Evolutionary conservation across 2,888 invertebrate species (phyloP).

Genomic region (Corbicula japonica): DNA sequence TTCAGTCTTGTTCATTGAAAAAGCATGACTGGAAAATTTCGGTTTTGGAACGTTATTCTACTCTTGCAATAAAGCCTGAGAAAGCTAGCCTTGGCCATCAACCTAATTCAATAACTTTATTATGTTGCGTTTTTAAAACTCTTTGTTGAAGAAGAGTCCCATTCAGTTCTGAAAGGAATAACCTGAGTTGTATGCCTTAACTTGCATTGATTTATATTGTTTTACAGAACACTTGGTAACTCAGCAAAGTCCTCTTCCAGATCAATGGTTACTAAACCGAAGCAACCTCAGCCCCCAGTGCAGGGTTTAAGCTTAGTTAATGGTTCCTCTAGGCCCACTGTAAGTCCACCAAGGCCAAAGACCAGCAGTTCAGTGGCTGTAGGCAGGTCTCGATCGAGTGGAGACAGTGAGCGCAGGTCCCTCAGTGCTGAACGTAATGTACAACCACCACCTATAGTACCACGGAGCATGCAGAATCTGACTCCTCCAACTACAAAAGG

Average conservation of each 20-base stretch:
- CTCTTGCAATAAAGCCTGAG: too few species aligned
- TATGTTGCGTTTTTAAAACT: too few species aligned
- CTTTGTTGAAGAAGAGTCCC: too few species aligned
- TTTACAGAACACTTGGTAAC: too few species aligned
- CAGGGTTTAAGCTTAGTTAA: conserved; percentile 8
- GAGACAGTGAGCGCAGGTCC: conserved; percentile 14
- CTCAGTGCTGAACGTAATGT: conserved; percentile 35
- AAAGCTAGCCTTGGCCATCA: too few species aligned
- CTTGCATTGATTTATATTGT: too few species aligned
- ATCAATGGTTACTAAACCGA: conserved; percentile 67
- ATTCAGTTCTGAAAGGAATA: too few species aligned
- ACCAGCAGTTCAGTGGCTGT: conserved; percentile 31
- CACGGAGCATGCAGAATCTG: conserved; percentile 37
- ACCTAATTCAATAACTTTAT: too few species aligned
- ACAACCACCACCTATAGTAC: conserved; percentile 54
- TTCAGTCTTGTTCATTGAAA: too few species aligned
- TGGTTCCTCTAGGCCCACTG: not conserved
- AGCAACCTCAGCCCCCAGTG: conserved; percentile 30
- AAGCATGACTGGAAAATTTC: too few species aligned
- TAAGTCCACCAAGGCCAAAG: conserved; percentile 31
- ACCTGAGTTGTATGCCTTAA: too few species aligned
- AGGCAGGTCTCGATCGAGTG: conserved; percentile 9
- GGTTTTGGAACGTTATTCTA: too few species aligned
- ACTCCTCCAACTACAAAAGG: conserved; percentile 3
- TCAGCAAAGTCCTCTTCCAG: conserved; percentile 70